Percentiles rank a stretch among this genome's conserved stretches.
Evolutionary conservation across 1,140 invertebrate genomes (phyloP).

Genomic region (Hyles vespertilio): DNA sequence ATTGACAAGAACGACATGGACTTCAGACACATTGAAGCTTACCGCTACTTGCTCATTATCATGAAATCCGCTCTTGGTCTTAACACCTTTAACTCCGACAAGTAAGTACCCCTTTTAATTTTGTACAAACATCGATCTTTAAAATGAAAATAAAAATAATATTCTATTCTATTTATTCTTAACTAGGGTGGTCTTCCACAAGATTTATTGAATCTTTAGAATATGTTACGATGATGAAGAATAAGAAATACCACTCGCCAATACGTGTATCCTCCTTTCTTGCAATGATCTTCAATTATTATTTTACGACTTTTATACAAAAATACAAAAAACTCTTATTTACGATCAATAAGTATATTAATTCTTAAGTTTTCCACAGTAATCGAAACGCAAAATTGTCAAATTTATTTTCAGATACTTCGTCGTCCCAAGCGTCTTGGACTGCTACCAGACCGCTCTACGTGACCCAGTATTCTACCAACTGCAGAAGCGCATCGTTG

Average conservation of each 20-base stretch:
- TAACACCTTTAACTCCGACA: conserved; percentile 45
- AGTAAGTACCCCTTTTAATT: conserved; percentile 39
- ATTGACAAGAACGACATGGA: conserved; percentile 46
- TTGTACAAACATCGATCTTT: neutral
- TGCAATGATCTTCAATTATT: too few relatives aligned
- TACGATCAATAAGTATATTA: too few relatives aligned
- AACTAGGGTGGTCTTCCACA: too few relatives aligned
- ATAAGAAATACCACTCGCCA: too few relatives aligned
- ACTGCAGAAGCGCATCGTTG: conserved; percentile 78
- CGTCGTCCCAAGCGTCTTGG: conserved; percentile 72
- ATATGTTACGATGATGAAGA: too few relatives aligned
- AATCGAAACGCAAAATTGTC: too few relatives aligned
- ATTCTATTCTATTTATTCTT: too few relatives aligned
- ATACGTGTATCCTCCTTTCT: too few relatives aligned
- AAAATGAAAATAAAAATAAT: neutral
- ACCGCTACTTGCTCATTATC: conserved; percentile 60
- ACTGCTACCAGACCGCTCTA: conserved; percentile 78
- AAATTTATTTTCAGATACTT: conserved; percentile 53
- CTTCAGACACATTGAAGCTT: conserved; percentile 40
- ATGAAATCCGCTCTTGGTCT: conserved; percentile 57
- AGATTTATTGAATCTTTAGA: too few relatives aligned
- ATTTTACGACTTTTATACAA: too few relatives aligned
- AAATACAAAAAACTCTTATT: too few relatives aligned
- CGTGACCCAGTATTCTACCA: conserved; percentile 82
- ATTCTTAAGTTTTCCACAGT: too few relatives aligned